phyloP scores from a whole-genome alignment of 2,888 invertebrate genomes.

The Tolmerus cingulatus region DNA sequence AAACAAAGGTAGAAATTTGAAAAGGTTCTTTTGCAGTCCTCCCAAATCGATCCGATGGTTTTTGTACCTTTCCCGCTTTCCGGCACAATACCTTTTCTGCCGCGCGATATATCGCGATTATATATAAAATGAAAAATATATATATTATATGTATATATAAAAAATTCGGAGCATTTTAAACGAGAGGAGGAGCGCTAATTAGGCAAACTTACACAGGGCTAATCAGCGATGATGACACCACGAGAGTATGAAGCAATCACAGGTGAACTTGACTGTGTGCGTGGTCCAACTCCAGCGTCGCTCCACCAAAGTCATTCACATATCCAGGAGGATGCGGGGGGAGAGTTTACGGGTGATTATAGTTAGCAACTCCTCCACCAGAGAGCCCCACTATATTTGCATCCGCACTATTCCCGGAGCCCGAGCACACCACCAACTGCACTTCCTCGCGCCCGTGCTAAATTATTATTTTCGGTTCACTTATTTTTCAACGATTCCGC shows the following conservation, averaged over 20 bases:
- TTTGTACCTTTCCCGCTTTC: not conserved
- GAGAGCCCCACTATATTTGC: not conserved
- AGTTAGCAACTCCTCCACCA: not conserved
- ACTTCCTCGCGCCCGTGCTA: not conserved
- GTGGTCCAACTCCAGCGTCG: not conserved
- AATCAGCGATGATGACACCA: conserved; percentile 32
- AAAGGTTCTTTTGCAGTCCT: not conserved
- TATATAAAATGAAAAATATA: not conserved
- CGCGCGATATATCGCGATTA: not conserved
- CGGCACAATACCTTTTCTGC: not conserved
- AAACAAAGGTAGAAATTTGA: not conserved
- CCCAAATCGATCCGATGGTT: not conserved
- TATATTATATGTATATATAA: not conserved
- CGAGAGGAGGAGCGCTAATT: not conserved
- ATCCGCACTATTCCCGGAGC: not conserved
- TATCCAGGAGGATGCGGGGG: not conserved
- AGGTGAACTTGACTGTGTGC: conserved; percentile 17
- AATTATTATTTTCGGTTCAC: not conserved
- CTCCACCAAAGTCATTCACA: not conserved
- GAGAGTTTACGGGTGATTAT: not conserved
- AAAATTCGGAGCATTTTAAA: not conserved
- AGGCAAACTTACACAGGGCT: conserved; percentile 22
- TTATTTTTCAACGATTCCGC: not conserved
- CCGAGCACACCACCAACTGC: not conserved
- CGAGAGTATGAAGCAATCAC: conserved; percentile 4